phyloP scores from a whole-genome alignment of 2,797 vertebrate genomes.

The Setipinna tenuifilis region DNA sequence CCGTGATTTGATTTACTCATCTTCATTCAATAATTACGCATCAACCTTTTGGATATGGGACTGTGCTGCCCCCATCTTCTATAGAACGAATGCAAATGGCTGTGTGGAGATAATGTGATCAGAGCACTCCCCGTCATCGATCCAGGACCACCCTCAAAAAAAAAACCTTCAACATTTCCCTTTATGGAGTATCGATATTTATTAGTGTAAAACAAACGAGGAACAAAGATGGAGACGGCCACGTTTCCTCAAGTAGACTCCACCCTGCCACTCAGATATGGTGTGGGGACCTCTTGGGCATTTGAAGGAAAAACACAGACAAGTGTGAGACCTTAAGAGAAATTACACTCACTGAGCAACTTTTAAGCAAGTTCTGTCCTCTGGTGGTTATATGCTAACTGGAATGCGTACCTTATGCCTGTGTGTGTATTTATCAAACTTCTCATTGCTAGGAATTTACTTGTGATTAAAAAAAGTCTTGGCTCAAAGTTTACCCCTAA shows the following conservation, averaged over 20 bases:
- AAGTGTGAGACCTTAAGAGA: not conserved
- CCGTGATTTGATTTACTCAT: conserved; percentile 25
- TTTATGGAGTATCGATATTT: conserved; percentile 36
- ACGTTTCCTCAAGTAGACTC: conserved; percentile 20
- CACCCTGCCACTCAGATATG: not conserved
- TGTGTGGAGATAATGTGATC: conserved; percentile 30
- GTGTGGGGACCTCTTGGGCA: not conserved
- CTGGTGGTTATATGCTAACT: not conserved
- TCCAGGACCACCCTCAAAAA: conserved; percentile 24
- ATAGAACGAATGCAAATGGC: conserved; percentile 36
- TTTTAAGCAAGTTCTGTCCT: not conserved
- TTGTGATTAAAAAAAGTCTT: no score
- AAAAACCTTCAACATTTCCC: conserved; percentile 27
- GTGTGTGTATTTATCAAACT: no score
- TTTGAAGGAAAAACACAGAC: not conserved
- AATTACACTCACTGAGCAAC: not conserved
- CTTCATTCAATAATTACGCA: conserved; percentile 29
- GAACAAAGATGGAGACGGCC: not conserved
- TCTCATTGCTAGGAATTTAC: no score
- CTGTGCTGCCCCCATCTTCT: not conserved
- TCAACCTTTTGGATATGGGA: conserved; percentile 28
- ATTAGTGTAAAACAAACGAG: conserved; percentile 32
- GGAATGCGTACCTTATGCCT: not conserved
- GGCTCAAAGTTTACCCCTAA: no score
- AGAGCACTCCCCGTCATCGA: conserved; percentile 33